phyloP scores from a whole-genome alignment of 1,140 invertebrate species.

The Varroa destructor region DNA sequence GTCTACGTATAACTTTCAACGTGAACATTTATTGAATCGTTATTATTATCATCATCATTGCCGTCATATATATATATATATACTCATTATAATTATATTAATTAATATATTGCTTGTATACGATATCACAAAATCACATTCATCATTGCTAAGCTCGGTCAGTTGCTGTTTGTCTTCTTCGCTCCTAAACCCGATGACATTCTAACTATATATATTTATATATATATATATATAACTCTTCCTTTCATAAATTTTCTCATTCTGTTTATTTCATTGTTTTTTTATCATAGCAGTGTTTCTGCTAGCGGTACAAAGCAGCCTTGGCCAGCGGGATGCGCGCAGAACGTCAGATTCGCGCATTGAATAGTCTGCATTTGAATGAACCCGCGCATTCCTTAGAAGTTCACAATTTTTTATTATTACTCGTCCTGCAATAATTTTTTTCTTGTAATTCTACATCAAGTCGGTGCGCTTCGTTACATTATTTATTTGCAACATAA shows the following conservation, averaged over 20 bases:
- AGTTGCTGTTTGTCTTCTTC: too few species aligned
- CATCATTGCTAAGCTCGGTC: conserved; percentile 19
- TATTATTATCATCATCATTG: not conserved
- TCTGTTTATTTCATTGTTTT: not conserved
- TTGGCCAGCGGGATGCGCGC: too few species aligned
- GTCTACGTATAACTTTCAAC: not conserved
- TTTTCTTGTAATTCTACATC: too few species aligned
- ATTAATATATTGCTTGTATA: conserved; percentile 19
- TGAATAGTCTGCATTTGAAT: too few species aligned
- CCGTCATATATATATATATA: not conserved
- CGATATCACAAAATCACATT: conserved; percentile 28
- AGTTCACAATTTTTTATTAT: too few species aligned
- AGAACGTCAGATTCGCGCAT: too few species aligned
- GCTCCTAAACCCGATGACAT: too few species aligned
- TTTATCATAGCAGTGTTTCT: not conserved
- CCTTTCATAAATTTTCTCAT: not conserved
- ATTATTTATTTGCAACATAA: too few species aligned
- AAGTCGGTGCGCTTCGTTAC: too few species aligned
- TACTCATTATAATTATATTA: not conserved
- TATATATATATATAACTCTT: conserved; percentile 2
- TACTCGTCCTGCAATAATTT: too few species aligned
- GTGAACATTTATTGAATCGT: conserved; percentile 27
- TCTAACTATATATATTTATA: not conserved
- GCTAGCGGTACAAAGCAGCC: too few species aligned
- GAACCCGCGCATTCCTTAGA: too few species aligned